Evolutionary conservation across 2,113 vertebrate species (phyloP).

Genomic region (Dinomys branickii): DNA sequence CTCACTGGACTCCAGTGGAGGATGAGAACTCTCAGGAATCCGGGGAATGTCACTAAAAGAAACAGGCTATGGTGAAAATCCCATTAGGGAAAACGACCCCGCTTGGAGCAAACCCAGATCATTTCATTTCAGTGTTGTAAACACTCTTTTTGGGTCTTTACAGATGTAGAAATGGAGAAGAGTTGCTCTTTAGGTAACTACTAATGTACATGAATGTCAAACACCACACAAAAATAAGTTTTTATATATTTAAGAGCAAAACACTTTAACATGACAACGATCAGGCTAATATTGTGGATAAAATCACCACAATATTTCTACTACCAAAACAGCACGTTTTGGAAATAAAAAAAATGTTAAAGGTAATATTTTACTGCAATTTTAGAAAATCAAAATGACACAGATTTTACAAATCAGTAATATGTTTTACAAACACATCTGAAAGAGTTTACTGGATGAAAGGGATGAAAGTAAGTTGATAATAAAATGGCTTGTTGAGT

Average conservation of each 20-base stretch:
- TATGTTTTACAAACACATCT: constrained; percentile 93
- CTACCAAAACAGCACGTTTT: constrained; percentile 79
- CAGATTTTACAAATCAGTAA: constrained; percentile 89
- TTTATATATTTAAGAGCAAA: constrained; percentile 74
- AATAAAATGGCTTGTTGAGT: constrained; percentile 75
- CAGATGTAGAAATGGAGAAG: constrained; percentile 64
- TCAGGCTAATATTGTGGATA: constrained; percentile 73
- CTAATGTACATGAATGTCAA: constrained; percentile 70
- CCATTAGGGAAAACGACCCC: neutral
- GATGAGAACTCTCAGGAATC: constrained; percentile 97
- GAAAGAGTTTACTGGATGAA: constrained; percentile 93
- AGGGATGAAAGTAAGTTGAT: constrained; percentile 87
- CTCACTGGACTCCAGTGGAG: constrained; percentile 98
- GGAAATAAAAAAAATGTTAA: constrained; percentile 74
- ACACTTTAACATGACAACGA: constrained; percentile 76
- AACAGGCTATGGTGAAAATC: constrained; percentile 75
- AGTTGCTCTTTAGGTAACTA: constrained; percentile 68
- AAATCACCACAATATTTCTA: constrained; percentile 78
- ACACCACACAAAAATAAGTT: constrained; percentile 64
- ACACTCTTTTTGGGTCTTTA: constrained; percentile 65
- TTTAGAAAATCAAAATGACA: constrained; percentile 75
- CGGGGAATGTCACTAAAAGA: constrained; percentile 96
- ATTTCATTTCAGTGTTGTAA: constrained; percentile 37
- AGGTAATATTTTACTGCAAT: constrained; percentile 71
- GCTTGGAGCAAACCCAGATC: neutral